These are phyloP conservation scores for Hemiprocne comata DNA, from an alignment of 2,113 vertebrate species.

Conservation along the genomic window DNA sequence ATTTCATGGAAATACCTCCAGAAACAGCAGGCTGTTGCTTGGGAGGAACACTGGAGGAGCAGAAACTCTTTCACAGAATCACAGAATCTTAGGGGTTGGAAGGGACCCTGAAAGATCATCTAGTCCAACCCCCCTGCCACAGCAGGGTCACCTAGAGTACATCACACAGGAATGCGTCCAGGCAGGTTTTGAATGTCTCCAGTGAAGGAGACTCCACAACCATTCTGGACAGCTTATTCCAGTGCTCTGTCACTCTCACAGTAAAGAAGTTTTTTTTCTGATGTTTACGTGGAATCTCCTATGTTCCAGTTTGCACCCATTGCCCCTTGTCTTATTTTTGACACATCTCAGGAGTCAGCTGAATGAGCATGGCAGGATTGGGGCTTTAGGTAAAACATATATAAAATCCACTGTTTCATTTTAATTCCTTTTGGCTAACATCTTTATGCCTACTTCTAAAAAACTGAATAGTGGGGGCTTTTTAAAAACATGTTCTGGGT, in stretches of 20 bases:
- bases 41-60: neutral
- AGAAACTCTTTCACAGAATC: neutral
- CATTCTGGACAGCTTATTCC: too few species aligned
- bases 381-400: neutral
- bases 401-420: neutral
- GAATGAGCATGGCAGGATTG: rapidly evolving
- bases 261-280: too few species aligned
- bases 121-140: too few species aligned
- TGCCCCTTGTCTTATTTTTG: too few species aligned
- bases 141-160: too few species aligned
- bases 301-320: too few species aligned
- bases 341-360: neutral
- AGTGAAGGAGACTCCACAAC: too few species aligned
- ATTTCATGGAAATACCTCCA: neutral
- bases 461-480: neutral
- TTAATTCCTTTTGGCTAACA: neutral
- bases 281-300: too few species aligned
- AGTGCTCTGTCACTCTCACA: too few species aligned
- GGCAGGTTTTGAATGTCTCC: too few species aligned
- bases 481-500: neutral
- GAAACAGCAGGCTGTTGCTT: neutral
- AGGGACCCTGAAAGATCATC: too few species aligned
- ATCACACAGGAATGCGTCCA: too few species aligned
- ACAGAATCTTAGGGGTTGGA: rapidly evolving
- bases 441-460: neutral